phyloP scores from a whole-genome alignment of 2,797 vertebrate genomes.

The Eulemur coronatus region DNA sequence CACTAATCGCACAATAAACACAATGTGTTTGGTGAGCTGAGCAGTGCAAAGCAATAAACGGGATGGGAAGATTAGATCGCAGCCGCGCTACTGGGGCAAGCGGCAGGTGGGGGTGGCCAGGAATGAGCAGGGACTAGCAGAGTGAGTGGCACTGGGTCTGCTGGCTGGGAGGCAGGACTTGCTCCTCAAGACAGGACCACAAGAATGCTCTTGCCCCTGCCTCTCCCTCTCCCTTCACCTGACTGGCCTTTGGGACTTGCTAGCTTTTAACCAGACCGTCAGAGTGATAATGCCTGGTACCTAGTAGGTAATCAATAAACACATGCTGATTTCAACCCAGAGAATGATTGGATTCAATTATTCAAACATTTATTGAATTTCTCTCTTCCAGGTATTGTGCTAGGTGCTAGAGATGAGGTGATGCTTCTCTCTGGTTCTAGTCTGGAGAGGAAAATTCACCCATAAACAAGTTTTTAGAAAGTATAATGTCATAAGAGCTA shows the following conservation, averaged over 20 bases:
- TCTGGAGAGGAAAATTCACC: background rate
- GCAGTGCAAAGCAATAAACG: conserved; percentile 81
- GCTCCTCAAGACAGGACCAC: background rate
- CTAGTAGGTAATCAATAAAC: conserved; percentile 41
- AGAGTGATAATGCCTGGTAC: background rate
- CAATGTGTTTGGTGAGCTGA: conserved; percentile 81
- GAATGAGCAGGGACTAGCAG: background rate
- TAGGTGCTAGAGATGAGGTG: background rate
- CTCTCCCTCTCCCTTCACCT: background rate
- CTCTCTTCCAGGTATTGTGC: background rate
- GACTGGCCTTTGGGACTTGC: background rate
- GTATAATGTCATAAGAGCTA: background rate
- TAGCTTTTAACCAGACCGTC: background rate
- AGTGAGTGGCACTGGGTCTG: background rate
- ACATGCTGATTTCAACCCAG: background rate
- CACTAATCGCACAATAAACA: conserved; percentile 82
- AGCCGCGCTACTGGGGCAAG: conserved; percentile 71
- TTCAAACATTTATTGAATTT: background rate
- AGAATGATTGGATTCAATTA: conserved; percentile 27
- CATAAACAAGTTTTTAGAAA: background rate
- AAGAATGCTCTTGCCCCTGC: background rate
- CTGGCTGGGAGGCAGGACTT: background rate
- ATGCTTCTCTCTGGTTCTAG: background rate
- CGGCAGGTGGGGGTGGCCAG: conserved; percentile 55
- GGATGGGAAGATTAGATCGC: conserved; percentile 78